These are phyloP conservation scores for Festucalex cinctus DNA, from an alignment of 2,113 vertebrate species.

Conservation along the genomic window DNA sequence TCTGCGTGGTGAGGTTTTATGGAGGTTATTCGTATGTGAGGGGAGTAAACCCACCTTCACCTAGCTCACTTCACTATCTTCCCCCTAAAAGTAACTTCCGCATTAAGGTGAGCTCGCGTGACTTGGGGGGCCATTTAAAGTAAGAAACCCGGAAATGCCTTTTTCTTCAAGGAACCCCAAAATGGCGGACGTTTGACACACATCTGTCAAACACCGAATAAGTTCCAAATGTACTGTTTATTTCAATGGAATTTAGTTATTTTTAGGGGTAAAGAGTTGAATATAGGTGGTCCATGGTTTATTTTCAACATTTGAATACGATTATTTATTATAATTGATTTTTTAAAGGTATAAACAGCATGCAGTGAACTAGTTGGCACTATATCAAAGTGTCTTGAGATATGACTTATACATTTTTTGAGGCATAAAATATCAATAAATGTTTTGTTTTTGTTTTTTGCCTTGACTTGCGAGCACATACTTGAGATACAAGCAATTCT, in stretches of 20 bases:
- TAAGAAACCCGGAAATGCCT: not conserved
- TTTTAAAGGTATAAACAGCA: too few relatives aligned
- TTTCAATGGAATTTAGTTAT: not conserved
- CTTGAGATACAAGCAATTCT: not conserved
- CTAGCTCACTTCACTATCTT: too few relatives aligned
- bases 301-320: not conserved
- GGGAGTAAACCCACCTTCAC: too few relatives aligned
- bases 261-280: not conserved
- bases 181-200: constrained; percentile 2
- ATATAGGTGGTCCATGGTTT: not conserved
- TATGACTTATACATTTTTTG: too few relatives aligned
- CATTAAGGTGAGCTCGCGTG: not conserved
- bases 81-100: not conserved
- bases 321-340: too few relatives aligned
- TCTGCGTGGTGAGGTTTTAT: not conserved
- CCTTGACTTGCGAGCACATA: not conserved
- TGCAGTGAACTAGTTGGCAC: too few relatives aligned
- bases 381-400: too few relatives aligned
- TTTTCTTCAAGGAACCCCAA: not conserved
- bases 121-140: not conserved
- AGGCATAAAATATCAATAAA: too few relatives aligned
- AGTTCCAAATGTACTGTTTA: not conserved
- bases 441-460: too few relatives aligned
- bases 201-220: not conserved
- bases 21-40: not conserved